Evolutionary conservation across 2,888 invertebrate species (phyloP).

Genomic region (Callosobruchus maculatus): DNA sequence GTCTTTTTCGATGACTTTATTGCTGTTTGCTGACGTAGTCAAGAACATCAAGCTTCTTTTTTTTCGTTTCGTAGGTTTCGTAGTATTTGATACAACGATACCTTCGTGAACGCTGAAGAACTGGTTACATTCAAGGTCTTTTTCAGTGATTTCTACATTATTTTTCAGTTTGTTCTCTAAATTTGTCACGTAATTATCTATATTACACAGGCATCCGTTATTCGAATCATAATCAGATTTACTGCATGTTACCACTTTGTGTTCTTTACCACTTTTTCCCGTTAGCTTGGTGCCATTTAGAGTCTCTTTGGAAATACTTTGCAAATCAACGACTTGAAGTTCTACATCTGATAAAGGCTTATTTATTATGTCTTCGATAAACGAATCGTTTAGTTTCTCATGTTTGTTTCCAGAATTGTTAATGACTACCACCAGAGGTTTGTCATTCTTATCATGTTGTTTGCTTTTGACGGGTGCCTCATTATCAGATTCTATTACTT

Average conservation of each 20-base stretch:
- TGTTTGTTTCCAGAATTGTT: constrained; percentile 22
- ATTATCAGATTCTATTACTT: neutral
- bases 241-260: constrained; percentile 18
- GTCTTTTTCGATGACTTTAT: constrained; percentile 24
- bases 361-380: constrained; percentile 22
- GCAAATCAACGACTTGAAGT: constrained; percentile 23
- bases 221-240: constrained; percentile 29
- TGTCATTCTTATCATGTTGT: neutral
- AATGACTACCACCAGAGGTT: constrained; percentile 22
- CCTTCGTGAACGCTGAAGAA: constrained; percentile 24
- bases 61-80: constrained; percentile 24
- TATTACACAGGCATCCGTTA: constrained; percentile 33
- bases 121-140: constrained; percentile 20
- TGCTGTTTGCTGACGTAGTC: constrained; percentile 16
- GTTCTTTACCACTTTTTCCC: neutral
- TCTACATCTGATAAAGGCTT: constrained; percentile 18
- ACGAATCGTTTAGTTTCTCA: constrained; percentile 21
- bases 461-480: neutral
- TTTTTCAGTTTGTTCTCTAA: constrained; percentile 16
- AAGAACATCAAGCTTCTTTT: constrained; percentile 34
- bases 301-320: constrained; percentile 11
- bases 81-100: constrained; percentile 27
- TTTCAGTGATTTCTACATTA: constrained; percentile 8
- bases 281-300: neutral
- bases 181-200: constrained; percentile 23